These are phyloP conservation scores for Meiosimyza decipiens DNA, from an alignment of 2,888 invertebrate species.

Conservation along the genomic window DNA sequence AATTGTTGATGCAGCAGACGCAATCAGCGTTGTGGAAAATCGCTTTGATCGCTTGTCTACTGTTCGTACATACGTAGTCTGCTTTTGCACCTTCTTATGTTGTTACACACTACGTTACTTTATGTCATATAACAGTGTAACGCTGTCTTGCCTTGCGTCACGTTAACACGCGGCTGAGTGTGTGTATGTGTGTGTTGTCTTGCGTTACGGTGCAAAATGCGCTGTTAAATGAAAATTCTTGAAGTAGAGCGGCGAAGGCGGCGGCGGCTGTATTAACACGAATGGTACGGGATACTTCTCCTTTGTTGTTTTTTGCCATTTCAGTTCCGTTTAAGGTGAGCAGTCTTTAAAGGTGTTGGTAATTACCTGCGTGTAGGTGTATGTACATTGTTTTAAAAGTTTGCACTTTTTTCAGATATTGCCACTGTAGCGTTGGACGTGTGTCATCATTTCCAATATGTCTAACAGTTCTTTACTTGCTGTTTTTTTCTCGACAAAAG, in stretches of 20 bases:
- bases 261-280: background rate
- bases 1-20: conserved; percentile 18
- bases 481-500: background rate
- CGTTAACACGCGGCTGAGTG: too few species aligned
- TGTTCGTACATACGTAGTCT: background rate
- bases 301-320: background rate
- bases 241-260: background rate
- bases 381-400: background rate
- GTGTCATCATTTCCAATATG: background rate
- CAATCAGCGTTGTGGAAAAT: conserved; percentile 33
- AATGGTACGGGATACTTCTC: background rate
- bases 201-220: conserved; percentile 22
- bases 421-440: background rate
- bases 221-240: conserved; percentile 24
- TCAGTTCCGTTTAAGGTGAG: too few species aligned
- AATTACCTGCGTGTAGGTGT: background rate
- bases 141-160: background rate
- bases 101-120: background rate
- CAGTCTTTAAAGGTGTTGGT: background rate
- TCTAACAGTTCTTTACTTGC: background rate
- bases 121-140: background rate
- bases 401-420: background rate
- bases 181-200: background rate
- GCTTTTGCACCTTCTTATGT: background rate
- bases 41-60: conserved; percentile 28